Base-by-base conservation (phyloP, 2,797 vertebrate genomes). In the Phataginus tricuspis region DNA sequence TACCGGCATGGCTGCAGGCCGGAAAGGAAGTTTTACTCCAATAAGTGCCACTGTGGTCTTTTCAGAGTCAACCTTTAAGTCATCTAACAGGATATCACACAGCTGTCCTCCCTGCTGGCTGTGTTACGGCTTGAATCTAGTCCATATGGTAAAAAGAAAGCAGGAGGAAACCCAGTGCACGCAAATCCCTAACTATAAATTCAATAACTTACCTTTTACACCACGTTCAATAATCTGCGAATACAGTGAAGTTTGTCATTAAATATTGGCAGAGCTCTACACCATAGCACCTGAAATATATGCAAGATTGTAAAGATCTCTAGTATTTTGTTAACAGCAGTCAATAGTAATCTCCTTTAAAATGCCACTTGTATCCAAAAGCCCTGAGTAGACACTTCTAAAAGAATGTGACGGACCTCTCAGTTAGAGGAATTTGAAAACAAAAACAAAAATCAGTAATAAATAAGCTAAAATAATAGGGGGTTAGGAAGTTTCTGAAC, bases 71-170 rank as follows among this genome's bases (percentile, higher is more conserved):
- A 72, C 55, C 71, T 61, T 85, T 90, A 63, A 88, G 77, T 80
- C 72, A 68, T 91, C 78, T 57, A 74, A 72, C 45, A 51, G 66
- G 94, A 7, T 74, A 83, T 59, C 77, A 91, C 82, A 90, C 25
- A 95, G 94, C 74, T 94, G 59, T 91, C 57, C 9, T 94, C 64
- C 92, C 86, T 66, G 83, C 64, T 82, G 72, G 45, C 64, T 68
- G 6, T 21, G 66, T 66, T 64, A 71, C 78, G 16, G 31, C 27
- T 53, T 86, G 37, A 90, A 90, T 90, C 57, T 78, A 49, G n/a
- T 57, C 63, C 77, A 86, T 27, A 45, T 18, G 37, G n/a, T 94
- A 55, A 79, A 75, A 37, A 90, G 71, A 74, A 90, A 96, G 83
- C 42, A n/a, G 27, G 31, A 84, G 68, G 93, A 86, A 45, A 92